These are phyloP conservation scores for Spilosoma lubricipeda DNA, from an alignment of 2,888 invertebrate species.

Conservation along the genomic window DNA sequence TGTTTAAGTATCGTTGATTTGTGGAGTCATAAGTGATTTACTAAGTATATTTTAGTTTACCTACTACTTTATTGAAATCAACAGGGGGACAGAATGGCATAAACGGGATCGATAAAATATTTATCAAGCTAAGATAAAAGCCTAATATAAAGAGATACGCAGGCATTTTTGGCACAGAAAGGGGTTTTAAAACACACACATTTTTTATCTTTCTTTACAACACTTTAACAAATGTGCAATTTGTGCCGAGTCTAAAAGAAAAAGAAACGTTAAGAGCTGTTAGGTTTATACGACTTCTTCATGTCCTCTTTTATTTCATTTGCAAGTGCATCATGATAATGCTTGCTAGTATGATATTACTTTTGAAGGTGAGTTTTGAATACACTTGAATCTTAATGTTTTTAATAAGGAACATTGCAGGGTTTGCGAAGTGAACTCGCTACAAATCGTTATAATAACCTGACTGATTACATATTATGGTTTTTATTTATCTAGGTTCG, in stretches of 20 bases:
- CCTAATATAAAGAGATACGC: neutral
- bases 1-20: neutral
- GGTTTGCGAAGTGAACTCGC: neutral
- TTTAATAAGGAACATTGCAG: neutral
- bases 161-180: neutral
- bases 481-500: neutral
- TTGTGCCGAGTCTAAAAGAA: neutral
- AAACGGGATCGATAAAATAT: neutral
- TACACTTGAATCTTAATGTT: neutral
- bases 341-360: neutral
- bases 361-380: neutral
- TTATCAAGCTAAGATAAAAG: neutral
- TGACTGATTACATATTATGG: neutral
- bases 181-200: neutral
- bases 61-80: neutral
- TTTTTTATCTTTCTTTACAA: neutral
- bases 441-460: neutral
- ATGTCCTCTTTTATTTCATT: neutral
- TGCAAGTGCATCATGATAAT: neutral
- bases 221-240: too few species aligned
- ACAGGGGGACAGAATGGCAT: neutral
- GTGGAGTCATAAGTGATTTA: neutral
- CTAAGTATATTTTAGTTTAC: neutral
- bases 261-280: neutral
- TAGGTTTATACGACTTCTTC: neutral